Evolutionary conservation across 2,888 invertebrate genomes (phyloP).

Genomic region (Blastobasis lacticolella): DNA sequence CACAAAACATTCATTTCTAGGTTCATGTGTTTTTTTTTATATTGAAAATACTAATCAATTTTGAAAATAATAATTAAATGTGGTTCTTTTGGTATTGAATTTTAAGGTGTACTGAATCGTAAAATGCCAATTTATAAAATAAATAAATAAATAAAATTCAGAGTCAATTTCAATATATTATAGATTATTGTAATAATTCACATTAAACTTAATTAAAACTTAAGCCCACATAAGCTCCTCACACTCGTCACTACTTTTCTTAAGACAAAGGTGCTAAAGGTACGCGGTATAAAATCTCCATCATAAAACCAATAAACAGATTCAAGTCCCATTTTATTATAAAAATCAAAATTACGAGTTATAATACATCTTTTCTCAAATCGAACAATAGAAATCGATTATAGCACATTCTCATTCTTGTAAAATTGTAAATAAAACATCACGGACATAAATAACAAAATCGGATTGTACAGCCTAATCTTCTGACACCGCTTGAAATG

Average conservation of each 20-base stretch:
- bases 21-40: constrained; percentile 2
- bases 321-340: constrained; percentile 75
- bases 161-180: constrained; percentile 75
- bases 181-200: constrained; percentile 74
- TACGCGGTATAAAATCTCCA: constrained; percentile 73
- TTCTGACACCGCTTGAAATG: constrained; percentile 29
- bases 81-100: constrained; percentile 2
- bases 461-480: constrained; percentile 53
- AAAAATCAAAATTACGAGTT: constrained; percentile 75
- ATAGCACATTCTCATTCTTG: constrained; percentile 66
- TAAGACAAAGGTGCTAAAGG: constrained; percentile 70
- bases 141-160: constrained; percentile 62
- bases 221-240: constrained; percentile 73
- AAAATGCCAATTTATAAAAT: constrained; percentile 69
- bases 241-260: constrained; percentile 62
- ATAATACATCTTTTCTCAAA: constrained; percentile 70
- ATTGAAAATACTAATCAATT: background rate
- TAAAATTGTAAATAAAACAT: constrained; percentile 45
- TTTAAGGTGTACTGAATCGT: constrained; percentile 36
- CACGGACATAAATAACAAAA: constrained; percentile 69
- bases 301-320: constrained; percentile 74
- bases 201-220: constrained; percentile 73
- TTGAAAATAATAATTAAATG: background rate
- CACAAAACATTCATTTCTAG: constrained; percentile 5
- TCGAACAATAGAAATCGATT: constrained; percentile 70